A percentile compares a stretch with the other conserved stretches of the same genome.
phyloP scores from a whole-genome alignment of 2,113 vertebrate genomes.

The Perca fluviatilis region DNA sequence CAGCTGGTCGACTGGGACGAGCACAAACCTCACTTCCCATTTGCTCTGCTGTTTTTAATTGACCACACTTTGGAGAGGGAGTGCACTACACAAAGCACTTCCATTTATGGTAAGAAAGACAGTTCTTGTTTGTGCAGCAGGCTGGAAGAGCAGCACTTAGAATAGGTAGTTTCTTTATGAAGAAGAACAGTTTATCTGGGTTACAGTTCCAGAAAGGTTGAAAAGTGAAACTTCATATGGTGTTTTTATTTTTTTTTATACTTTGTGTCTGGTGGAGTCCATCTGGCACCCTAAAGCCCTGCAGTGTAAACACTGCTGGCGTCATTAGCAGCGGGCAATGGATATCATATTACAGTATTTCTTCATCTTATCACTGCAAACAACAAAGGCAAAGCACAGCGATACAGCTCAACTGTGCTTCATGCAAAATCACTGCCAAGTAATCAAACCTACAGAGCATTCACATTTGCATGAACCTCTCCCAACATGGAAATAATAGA shows the following conservation, averaged over 20 bases:
- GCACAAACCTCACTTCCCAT: conserved; percentile 73
- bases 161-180: conserved; percentile 4
- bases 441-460: conserved; percentile 1
- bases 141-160: conserved; percentile 13
- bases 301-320: conserved; percentile 32
- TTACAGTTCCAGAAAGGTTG: not conserved
- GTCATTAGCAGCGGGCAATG: conserved; percentile 13
- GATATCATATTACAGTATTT: conserved; percentile 47
- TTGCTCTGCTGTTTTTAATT: conserved; percentile 67
- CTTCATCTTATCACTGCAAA: conserved; percentile 28
- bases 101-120: conserved; percentile 76
- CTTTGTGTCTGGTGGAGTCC: not conserved
- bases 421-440: conserved; percentile 38
- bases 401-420: conserved; percentile 25
- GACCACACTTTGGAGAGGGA: conserved; percentile 40
- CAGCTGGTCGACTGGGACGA: conserved; percentile 57
- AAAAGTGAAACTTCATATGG: conserved; percentile 11
- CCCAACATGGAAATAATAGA: conserved; percentile 2
- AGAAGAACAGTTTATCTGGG: not conserved
- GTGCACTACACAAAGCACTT: conserved; percentile 44
- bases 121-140: conserved; percentile 42
- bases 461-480: conserved; percentile 40
- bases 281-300: not conserved
- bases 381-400: conserved; percentile 19
- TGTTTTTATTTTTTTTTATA: not conserved